These are phyloP conservation scores for Pinna nobilis DNA, from an alignment of 1,140 invertebrate species.

Conservation along the genomic window DNA sequence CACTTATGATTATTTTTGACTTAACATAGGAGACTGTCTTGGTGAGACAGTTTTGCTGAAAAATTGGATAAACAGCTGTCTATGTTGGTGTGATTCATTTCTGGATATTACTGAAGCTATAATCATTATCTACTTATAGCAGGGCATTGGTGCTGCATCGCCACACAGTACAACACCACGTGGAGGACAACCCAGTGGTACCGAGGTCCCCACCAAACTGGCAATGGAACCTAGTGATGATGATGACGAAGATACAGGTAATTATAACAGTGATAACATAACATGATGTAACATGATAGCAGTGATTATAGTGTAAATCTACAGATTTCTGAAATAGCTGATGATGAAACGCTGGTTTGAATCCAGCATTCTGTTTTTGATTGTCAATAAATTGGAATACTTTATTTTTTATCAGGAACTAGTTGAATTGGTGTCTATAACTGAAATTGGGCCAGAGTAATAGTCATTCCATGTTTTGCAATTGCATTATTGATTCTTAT, in stretches of 20 bases:
- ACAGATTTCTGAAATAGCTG: neutral
- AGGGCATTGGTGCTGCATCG: slow-evolving; percentile 23
- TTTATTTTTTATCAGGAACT: too few relatives aligned
- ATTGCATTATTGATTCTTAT: neutral
- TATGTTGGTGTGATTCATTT: too few relatives aligned
- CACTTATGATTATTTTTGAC: too few relatives aligned
- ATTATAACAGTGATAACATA: neutral
- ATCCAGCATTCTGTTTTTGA: too few relatives aligned
- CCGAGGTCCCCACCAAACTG: slow-evolving; percentile 26
- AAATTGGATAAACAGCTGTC: too few relatives aligned
- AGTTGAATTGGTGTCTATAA: too few relatives aligned
- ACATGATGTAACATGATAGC: neutral
- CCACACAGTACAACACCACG: slow-evolving; percentile 9
- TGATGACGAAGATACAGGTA: slow-evolving; percentile 61
- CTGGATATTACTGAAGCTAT: slow-evolving; percentile 6
- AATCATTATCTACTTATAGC: neutral
- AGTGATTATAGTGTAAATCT: neutral
- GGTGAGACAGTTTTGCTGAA: too few relatives aligned
- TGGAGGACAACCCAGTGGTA: slow-evolving; percentile 1
- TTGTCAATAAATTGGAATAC: too few relatives aligned
- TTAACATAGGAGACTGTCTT: too few relatives aligned
- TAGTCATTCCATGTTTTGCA: too few relatives aligned
- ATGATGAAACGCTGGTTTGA: too few relatives aligned
- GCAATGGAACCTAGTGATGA: slow-evolving; percentile 66
- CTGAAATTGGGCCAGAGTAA: too few relatives aligned